A percentile compares a stretch with the other conserved stretches of the same genome.
Evolutionary conservation across 1,140 invertebrate species (phyloP).

Genomic region (Ladona fulva): DNA sequence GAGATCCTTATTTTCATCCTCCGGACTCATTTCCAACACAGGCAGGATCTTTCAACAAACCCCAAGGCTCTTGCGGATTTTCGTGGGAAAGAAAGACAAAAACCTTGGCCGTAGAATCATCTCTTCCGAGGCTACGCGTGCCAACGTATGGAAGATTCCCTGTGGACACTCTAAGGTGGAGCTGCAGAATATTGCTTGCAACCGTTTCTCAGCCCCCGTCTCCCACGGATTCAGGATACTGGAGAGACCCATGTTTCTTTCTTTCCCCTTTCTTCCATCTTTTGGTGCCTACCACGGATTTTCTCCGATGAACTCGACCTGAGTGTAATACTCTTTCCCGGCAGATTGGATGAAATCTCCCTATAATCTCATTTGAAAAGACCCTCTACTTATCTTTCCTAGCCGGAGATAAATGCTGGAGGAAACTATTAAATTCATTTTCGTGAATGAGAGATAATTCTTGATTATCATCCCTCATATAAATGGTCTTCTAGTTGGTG

Average conservation of each 20-base stretch:
- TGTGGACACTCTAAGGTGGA: neutral
- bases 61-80: neutral
- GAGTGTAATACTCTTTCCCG: neutral
- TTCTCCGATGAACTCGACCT: neutral
- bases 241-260: neutral
- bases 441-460: neutral
- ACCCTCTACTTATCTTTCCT: neutral
- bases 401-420: neutral
- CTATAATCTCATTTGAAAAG: neutral
- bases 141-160: neutral
- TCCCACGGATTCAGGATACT: neutral
- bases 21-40: neutral
- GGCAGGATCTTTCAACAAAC: neutral
- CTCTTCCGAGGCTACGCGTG: neutral
- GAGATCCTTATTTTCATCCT: neutral
- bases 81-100: neutral
- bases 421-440: neutral
- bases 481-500: no score
- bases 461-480: no score
- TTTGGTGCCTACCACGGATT: neutral
- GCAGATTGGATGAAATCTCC: neutral
- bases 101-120: neutral
- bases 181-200: neutral
- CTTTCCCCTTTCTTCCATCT: neutral
- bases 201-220: no score